Evolutionary conservation across 2,888 invertebrate species (phyloP).

Genomic region (Limnephilus marmoratus): DNA sequence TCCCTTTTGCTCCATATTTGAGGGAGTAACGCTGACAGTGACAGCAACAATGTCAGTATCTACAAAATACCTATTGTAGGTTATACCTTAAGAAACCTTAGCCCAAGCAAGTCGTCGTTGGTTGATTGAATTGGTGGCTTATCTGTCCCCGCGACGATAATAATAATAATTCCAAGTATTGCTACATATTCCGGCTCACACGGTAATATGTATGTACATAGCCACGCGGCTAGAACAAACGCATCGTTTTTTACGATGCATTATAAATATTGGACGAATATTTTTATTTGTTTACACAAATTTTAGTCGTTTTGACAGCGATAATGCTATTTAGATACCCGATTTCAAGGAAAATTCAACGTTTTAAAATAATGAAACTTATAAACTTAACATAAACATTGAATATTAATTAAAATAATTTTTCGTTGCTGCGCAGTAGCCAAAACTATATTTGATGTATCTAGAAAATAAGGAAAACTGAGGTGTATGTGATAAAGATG

Average conservation of each 20-base stretch:
- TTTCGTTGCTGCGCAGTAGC: background rate
- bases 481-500: background rate
- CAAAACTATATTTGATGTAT: background rate
- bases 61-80: too few species aligned
- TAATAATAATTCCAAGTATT: background rate
- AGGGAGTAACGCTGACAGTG: too few species aligned
- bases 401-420: background rate
- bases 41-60: too few species aligned
- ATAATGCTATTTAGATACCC: conserved; percentile 37
- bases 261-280: conserved; percentile 61
- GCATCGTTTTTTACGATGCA: conserved; percentile 54
- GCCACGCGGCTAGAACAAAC: conserved; percentile 53
- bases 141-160: background rate
- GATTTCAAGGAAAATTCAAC: background rate
- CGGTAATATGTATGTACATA: conserved; percentile 17
- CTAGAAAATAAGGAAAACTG: background rate
- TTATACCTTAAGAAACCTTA: background rate
- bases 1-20: too few species aligned
- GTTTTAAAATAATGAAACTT: background rate
- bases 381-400: background rate
- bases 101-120: background rate
- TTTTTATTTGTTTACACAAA: conserved; percentile 55
- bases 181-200: conserved; percentile 15
- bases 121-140: background rate
- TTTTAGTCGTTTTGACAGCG: conserved; percentile 52